Conservation (phyloP, 2,113 vertebrate genomes). For the Pseudopipra pipra region DNA sequence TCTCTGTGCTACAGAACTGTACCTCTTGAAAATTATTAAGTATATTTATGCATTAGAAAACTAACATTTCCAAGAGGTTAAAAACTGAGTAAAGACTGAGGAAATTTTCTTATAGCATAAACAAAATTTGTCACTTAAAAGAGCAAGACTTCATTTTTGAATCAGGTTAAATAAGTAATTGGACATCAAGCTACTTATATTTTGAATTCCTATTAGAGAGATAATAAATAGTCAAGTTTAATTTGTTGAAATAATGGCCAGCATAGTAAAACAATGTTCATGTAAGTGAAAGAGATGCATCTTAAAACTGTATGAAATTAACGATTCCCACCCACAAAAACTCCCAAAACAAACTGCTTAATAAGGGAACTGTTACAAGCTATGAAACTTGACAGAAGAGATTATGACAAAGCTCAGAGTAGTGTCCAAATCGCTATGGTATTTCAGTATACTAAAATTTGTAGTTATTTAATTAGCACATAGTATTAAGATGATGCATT, state of each 20-base stretch:
- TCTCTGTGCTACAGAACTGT: background rate
- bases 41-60: background rate
- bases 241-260: conserved; percentile 47
- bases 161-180: background rate
- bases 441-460: conserved; percentile 1
- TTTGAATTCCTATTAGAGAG: conserved; percentile 15
- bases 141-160: background rate
- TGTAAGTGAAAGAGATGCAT: background rate
- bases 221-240: conserved; percentile 39
- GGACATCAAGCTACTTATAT: background rate
- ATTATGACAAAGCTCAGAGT: background rate
- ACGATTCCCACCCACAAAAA: conserved; percentile 11
- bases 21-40: background rate
- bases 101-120: conserved; percentile 8
- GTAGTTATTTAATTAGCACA: background rate
- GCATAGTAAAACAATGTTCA: conserved; percentile 10
- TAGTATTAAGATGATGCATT: background rate
- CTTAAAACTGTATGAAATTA: conserved; percentile 34
- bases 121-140: conserved; percentile 14
- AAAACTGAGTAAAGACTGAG: background rate
- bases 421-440: background rate
- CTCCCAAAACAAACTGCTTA: conserved; percentile 14
- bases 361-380: conserved; percentile 9
- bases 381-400: background rate
- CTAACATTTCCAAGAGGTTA: conserved; percentile 1